These are phyloP conservation scores for Molothrus aeneus DNA, from an alignment of 2,797 vertebrate genomes.

Conservation along the genomic window DNA sequence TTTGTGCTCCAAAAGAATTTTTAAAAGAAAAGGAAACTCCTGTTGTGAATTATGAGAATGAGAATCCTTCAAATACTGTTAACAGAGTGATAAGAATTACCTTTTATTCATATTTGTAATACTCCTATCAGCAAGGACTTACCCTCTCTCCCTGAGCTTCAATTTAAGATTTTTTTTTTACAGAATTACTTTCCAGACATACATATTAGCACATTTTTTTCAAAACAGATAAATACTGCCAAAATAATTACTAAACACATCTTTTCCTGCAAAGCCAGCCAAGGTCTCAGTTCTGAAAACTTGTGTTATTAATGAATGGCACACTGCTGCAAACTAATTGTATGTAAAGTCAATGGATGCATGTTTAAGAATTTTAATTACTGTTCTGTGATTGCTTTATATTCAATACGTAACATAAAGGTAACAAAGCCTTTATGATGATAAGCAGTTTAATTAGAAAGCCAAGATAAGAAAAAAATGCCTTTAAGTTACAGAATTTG, in stretches of 20 bases:
- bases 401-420: conserved; percentile 74
- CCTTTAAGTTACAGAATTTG: conserved; percentile 71
- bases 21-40: conserved; percentile 41
- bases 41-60: conserved; percentile 29
- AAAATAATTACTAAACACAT: conserved; percentile 69
- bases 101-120: conserved; percentile 50
- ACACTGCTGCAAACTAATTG: conserved; percentile 70
- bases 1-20: conserved; percentile 39
- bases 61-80: conserved; percentile 16
- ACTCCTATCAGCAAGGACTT: conserved; percentile 6
- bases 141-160: background rate
- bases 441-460: conserved; percentile 82
- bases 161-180: conserved; percentile 30
- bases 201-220: conserved; percentile 57
- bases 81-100: conserved; percentile 33
- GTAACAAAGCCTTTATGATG: conserved; percentile 75
- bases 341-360: conserved; percentile 70
- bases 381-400: conserved; percentile 73
- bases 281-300: conserved; percentile 38
- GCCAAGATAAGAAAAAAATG: conserved; percentile 76
- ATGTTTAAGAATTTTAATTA: conserved; percentile 81
- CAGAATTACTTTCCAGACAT: conserved; percentile 39
- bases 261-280: conserved; percentile 38
- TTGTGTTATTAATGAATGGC: conserved; percentile 64
- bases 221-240: conserved; percentile 58